phyloP scores from a whole-genome alignment of 1,140 invertebrate genomes.

The Kradibia gibbosae region DNA sequence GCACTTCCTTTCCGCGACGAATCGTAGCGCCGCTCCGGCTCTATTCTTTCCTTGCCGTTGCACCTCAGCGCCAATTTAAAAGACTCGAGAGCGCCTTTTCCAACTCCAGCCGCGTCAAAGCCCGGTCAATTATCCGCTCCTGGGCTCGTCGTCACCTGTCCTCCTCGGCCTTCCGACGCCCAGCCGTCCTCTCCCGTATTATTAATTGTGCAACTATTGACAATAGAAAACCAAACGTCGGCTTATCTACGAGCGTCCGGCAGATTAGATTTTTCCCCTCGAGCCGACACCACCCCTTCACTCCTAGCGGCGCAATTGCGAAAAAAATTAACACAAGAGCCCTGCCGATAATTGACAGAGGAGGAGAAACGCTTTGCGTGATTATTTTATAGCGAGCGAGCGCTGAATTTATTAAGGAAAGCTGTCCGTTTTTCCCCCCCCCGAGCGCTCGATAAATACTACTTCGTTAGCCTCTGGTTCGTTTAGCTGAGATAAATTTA shows the following conservation, averaged over 20 bases:
- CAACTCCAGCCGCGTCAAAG: too few species aligned
- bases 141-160: neutral
- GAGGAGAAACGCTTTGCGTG: neutral
- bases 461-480: neutral
- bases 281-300: neutral
- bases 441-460: neutral
- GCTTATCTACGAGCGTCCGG: neutral
- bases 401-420: neutral
- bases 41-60: too few species aligned
- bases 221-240: neutral
- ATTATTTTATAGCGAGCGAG: neutral
- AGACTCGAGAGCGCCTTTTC: too few species aligned
- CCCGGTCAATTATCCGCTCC: too few species aligned
- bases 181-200: neutral
- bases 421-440: neutral
- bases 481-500: neutral
- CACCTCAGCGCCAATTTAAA: too few species aligned
- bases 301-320: too few species aligned
- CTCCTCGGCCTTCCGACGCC: neutral
- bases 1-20: too few species aligned
- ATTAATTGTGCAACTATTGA: neutral
- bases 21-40: too few species aligned
- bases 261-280: slow-evolving; percentile 12
- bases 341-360: neutral
- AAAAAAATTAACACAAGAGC: neutral